Conservation (phyloP, 2,888 invertebrate genomes). For the Eudasyphora cyanicolor region DNA sequence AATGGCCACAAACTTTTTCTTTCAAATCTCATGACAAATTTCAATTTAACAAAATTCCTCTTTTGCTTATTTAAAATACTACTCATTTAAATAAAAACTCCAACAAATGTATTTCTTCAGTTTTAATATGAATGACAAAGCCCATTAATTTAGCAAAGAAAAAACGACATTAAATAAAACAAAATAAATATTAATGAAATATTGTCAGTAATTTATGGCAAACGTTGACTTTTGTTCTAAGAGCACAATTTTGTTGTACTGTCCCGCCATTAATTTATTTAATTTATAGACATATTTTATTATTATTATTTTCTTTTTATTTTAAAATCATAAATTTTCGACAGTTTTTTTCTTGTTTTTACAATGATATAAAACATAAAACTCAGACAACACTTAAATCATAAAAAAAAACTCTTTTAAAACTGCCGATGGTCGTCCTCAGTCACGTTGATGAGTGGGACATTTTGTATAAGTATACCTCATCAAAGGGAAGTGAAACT, state of each 20-base stretch:
- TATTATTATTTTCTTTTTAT: conserved; percentile 34
- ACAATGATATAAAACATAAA: background rate
- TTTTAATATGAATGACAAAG: background rate
- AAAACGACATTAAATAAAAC: conserved; percentile 10
- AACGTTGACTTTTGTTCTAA: conserved; percentile 15
- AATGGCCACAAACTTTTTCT: background rate
- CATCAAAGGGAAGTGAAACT: background rate
- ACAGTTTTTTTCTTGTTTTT: background rate
- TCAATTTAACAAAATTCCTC: background rate
- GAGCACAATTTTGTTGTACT: conserved; percentile 1
- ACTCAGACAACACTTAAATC: background rate
- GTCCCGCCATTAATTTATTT: conserved; percentile 41
- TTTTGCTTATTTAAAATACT: background rate
- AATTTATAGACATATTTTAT: conserved; percentile 48
- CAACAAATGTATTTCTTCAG: background rate
- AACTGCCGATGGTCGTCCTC: background rate
- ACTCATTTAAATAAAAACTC: background rate
- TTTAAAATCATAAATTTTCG: conserved; percentile 42
- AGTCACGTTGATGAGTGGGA: background rate
- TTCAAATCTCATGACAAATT: background rate
- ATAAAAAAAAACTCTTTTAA: conserved; percentile 2
- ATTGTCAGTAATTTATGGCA: background rate
- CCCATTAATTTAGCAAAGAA: background rate
- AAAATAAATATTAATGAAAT: background rate
- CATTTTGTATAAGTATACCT: background rate